phyloP scores from a whole-genome alignment of 2,888 invertebrate species.

The Caenorhabditis sinica region DNA sequence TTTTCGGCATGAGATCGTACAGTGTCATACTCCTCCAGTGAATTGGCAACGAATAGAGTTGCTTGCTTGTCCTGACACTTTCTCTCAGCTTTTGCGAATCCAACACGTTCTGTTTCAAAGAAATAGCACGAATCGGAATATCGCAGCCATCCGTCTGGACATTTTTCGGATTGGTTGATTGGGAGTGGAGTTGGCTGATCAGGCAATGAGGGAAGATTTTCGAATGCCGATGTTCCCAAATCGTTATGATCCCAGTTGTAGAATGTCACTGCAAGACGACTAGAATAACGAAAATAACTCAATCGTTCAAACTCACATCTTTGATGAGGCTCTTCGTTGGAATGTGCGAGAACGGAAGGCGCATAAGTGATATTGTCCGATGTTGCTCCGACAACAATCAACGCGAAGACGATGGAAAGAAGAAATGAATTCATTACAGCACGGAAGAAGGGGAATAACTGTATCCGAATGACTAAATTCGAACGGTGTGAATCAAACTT shows the following conservation, averaged over 20 bases:
- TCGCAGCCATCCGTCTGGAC: constrained; percentile 63
- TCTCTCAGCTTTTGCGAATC: constrained; percentile 62
- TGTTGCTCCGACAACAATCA: background rate
- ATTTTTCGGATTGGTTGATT: constrained; percentile 37
- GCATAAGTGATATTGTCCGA: background rate
- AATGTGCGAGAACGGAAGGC: background rate
- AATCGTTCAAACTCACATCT: constrained; percentile 26
- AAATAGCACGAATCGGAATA: constrained; percentile 66
- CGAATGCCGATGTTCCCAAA: constrained; percentile 36
- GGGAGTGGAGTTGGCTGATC: constrained; percentile 10
- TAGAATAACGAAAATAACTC: background rate
- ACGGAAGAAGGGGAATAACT: background rate
- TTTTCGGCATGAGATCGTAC: constrained; percentile 13
- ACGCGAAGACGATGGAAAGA: background rate
- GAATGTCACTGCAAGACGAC: constrained; percentile 29
- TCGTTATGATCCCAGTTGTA: constrained; percentile 54
- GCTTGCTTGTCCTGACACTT: constrained; percentile 56
- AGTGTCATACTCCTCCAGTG: constrained; percentile 54
- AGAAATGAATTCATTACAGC: background rate
- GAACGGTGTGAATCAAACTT: too few species aligned
- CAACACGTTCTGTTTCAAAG: constrained; percentile 46
- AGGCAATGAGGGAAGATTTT: constrained; percentile 8
- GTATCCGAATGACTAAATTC: too few species aligned
- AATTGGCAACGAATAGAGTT: constrained; percentile 63
- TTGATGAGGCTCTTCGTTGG: constrained; percentile 44